phyloP scores from a whole-genome alignment of 2,797 vertebrate genomes.

The Tolypeutes matacus region DNA sequence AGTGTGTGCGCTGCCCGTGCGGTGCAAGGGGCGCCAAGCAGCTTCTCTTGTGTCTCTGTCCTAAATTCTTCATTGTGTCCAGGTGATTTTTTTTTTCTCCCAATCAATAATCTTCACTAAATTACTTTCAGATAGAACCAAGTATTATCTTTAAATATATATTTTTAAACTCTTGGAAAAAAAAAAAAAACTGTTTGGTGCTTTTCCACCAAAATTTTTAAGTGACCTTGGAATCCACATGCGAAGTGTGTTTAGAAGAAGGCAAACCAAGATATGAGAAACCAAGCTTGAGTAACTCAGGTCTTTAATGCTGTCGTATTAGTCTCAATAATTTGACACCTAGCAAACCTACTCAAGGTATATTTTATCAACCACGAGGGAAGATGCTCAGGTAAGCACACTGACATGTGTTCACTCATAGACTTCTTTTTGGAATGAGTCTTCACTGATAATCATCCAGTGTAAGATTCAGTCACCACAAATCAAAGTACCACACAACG shows the following conservation, averaged over 20 bases:
- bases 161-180: neutral
- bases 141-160: neutral
- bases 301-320: neutral
- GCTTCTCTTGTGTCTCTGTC: neutral
- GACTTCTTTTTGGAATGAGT: neutral
- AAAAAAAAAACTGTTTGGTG: too few relatives aligned
- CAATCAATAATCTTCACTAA: neutral
- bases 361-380: neutral
- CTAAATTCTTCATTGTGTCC: fast-evolving
- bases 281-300: neutral
- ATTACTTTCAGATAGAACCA: neutral
- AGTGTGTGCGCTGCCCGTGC: fast-evolving
- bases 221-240: neutral
- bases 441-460: neutral
- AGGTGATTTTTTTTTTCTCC: neutral
- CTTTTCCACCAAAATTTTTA: conserved; percentile 43
- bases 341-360: neutral
- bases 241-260: neutral
- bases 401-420: neutral
- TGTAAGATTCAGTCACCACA: neutral
- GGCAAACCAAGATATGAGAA: neutral
- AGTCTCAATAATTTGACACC: neutral
- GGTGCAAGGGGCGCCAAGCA: fast-evolving
- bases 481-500: neutral
- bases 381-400: neutral